Percentiles rank a stretch among this genome's conserved stretches.
These are phyloP conservation scores for Tridacna gigas DNA, from an alignment of 2,888 invertebrate genomes.

Conservation along the genomic window DNA sequence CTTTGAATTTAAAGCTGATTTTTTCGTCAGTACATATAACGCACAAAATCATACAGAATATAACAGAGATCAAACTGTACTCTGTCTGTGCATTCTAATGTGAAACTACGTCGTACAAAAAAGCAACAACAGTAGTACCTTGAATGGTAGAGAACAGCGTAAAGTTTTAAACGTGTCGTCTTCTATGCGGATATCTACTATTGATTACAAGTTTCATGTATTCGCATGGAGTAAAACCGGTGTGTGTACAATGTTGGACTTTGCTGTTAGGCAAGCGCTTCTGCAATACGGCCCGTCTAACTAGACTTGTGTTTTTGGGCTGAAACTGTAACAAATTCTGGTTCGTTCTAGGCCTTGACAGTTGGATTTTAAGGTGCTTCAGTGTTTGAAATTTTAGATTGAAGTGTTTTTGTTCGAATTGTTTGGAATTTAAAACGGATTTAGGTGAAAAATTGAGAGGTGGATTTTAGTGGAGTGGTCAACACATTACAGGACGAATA, in stretches of 20 bases:
- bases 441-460: background rate
- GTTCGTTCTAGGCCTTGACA: background rate
- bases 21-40: too few species aligned
- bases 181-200: background rate
- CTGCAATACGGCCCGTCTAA: background rate
- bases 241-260: background rate
- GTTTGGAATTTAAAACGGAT: background rate
- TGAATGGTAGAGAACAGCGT: too few species aligned
- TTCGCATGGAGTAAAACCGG: slow-evolving; percentile 1
- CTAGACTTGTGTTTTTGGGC: background rate
- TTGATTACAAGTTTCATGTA: slow-evolving; percentile 1
- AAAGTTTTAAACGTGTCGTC: background rate
- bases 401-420: background rate
- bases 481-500: too few species aligned
- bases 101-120: too few species aligned
- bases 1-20: too few species aligned
- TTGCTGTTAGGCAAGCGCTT: background rate
- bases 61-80: too few species aligned
- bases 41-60: too few species aligned
- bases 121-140: too few species aligned
- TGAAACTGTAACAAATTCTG: background rate
- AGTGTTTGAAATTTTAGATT: background rate
- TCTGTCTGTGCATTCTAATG: too few species aligned
- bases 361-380: background rate
- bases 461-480: background rate